A percentile compares a stretch with the other conserved stretches of the same genome.
These are phyloP conservation scores for Fissipunctia ypsillon DNA, from an alignment of 2,888 invertebrate genomes.

Conservation along the genomic window DNA sequence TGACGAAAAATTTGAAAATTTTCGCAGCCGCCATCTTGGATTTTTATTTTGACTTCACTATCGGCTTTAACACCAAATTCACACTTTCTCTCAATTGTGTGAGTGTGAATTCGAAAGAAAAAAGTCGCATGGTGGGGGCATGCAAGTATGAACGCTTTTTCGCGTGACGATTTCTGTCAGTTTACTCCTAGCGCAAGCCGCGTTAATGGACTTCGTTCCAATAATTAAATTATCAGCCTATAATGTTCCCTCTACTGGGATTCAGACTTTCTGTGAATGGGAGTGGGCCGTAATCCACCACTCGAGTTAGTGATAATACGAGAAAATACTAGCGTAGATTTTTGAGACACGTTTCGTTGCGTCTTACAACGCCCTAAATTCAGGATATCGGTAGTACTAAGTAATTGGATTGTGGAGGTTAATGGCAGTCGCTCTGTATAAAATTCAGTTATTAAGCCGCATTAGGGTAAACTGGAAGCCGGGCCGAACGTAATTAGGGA, in stretches of 20 bases:
- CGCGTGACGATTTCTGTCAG: too few species aligned
- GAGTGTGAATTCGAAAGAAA: too few species aligned
- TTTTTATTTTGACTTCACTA: too few species aligned
- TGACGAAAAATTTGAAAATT: too few species aligned
- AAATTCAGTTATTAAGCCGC: slow-evolving; percentile 1
- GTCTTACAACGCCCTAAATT: neutral
- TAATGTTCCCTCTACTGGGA: neutral
- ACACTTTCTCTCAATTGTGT: too few species aligned
- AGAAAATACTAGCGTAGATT: slow-evolving; percentile 3
- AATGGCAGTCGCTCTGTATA: neutral
- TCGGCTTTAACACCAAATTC: too few species aligned
- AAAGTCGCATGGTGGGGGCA: too few species aligned
- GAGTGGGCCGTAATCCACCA: slow-evolving; percentile 1
- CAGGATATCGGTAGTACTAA: slow-evolving; percentile 5
- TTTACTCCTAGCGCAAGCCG: too few species aligned
- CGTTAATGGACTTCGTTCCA: too few species aligned
- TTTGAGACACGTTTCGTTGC: slow-evolving; percentile 6
- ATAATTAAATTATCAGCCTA: slow-evolving; percentile 5
- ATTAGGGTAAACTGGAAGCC: neutral
- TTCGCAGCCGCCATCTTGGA: too few species aligned
- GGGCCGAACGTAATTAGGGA: neutral
- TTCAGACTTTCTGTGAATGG: neutral
- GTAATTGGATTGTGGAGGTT: neutral
- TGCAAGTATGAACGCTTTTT: too few species aligned
- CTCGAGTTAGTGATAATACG: neutral